Evolutionary conservation across 2,797 vertebrate genomes (phyloP).

Genomic region (Enteromius unitaeniatus): DNA sequence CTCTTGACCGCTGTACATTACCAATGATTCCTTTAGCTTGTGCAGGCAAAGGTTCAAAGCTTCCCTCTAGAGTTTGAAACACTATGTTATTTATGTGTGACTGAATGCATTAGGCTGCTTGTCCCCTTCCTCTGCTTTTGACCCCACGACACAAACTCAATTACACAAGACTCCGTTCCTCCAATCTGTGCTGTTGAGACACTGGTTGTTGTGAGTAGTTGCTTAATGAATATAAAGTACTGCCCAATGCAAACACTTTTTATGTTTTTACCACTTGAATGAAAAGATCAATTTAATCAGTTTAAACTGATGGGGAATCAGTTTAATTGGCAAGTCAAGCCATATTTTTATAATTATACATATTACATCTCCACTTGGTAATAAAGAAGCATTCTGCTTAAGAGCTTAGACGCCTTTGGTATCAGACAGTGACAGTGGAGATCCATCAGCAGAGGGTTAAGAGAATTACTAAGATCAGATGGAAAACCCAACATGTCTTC

Average conservation of each 20-base stretch:
- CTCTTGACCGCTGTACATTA: constrained; percentile 25
- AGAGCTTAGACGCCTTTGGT: neutral
- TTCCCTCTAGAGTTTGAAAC: constrained; percentile 10
- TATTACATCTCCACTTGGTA: neutral
- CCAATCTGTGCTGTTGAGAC: neutral
- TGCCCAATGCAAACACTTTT: neutral
- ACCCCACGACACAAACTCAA: neutral
- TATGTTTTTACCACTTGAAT: neutral
- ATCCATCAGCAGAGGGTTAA: constrained; percentile 1
- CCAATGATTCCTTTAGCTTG: constrained; percentile 16
- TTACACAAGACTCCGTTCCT: neutral
- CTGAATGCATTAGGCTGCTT: constrained; percentile 27
- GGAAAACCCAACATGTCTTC: constrained; percentile 5
- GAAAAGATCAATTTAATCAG: neutral
- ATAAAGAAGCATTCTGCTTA: neutral
- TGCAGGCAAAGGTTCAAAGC: constrained; percentile 21
- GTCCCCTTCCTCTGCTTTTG: constrained; percentile 12
- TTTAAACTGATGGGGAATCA: neutral
- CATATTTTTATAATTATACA: neutral
- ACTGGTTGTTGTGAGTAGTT: neutral
- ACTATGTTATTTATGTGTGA: constrained; percentile 13
- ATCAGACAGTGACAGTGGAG: neutral
- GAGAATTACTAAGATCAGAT: constrained; percentile 9
- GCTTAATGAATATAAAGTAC: neutral
- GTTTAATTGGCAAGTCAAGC: neutral